These are phyloP conservation scores for Procambarus virginalis DNA, from an alignment of 1,140 invertebrate species.

Conservation along the genomic window DNA sequence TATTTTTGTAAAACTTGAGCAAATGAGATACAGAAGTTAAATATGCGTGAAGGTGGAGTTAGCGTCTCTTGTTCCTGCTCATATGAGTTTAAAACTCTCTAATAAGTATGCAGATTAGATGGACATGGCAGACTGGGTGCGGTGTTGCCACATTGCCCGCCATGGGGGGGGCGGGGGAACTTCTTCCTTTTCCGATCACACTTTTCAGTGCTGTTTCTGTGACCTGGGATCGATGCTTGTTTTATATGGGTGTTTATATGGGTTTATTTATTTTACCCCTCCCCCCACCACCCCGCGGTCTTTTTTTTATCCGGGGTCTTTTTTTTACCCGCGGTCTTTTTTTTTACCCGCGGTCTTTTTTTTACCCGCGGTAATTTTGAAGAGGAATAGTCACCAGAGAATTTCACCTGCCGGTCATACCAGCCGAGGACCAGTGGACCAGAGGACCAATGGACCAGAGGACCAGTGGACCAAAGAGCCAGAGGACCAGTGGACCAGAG, in stretches of 20 bases:
- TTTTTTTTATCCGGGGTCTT: too few species aligned
- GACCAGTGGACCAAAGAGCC: neutral
- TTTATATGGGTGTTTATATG: too few species aligned
- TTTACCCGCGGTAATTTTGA: too few species aligned
- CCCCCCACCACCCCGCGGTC: too few species aligned
- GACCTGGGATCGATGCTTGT: too few species aligned
- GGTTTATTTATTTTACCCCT: too few species aligned
- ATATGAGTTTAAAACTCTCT: slow-evolving; percentile 57
- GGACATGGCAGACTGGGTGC: slow-evolving; percentile 6
- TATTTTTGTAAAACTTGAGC: slow-evolving; percentile 37
- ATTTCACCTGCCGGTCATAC: neutral
- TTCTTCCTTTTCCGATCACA: too few species aligned
- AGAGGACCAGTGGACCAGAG: neutral
- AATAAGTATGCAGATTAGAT: slow-evolving; percentile 52
- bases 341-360: too few species aligned
- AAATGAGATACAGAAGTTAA: slow-evolving; percentile 57
- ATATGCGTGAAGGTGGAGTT: slow-evolving; percentile 49
- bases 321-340: too few species aligned
- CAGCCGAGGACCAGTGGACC: neutral
- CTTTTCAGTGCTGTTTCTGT: too few species aligned
- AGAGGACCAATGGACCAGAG: neutral
- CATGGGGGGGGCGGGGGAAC: neutral
- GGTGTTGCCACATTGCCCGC: neutral
- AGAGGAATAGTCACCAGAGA: neutral
- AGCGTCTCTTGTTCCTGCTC: slow-evolving; percentile 53